Evolutionary conservation across 2,888 invertebrate genomes (phyloP), one percentile per base, ranked within the genome.

Genomic region (Fragum fragum): DNA sequence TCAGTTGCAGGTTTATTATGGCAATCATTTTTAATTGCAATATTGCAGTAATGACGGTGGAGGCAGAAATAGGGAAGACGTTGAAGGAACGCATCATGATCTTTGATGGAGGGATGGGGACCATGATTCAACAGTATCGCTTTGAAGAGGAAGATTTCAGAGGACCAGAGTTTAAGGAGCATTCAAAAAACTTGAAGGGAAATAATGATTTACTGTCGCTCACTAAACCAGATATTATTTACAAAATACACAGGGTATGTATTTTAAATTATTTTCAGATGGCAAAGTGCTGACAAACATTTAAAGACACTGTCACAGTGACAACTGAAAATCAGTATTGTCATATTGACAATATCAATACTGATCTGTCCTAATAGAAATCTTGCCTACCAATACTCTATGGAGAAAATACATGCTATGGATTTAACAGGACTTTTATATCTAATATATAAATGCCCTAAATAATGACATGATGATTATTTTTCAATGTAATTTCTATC

Each of bases 81-180:
- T 76, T 95, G 68, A 87, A 88, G 79, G 88, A 95, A 74, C 91
- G 95, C 36, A 95, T 95, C 74, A 93, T 96, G 92, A 93, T 96
- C 23, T 94, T 95, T 86, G 95, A 95, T 93, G 95, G 96, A 42
- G 96, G 95, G 11, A 96, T 96, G 96, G 96, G 96, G n/a, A 96
- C 96, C 6, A 96, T 96, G 96, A 96, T 96, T 70, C 95, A 96
- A 87, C 90, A 93, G 71, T 93, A 95, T 73, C 90, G 92, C 66
- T 92, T 96, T 73, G 94, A 95, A 59, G 96, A 96, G 85, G 94
- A 95, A 42, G 95, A 96, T 87, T 96, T 95, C 89, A 90, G 95
- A 47, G 95, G 95, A 0, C 36, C 81, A 53, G 92, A 94, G 42
- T 95, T 96, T 83, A 91, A 88, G 75, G 92, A 95, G 63, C 95